Evolutionary conservation across 2,113 vertebrate species (phyloP), one percentile per base, ranked within the genome.

Genomic region (Labrus mixtus): DNA sequence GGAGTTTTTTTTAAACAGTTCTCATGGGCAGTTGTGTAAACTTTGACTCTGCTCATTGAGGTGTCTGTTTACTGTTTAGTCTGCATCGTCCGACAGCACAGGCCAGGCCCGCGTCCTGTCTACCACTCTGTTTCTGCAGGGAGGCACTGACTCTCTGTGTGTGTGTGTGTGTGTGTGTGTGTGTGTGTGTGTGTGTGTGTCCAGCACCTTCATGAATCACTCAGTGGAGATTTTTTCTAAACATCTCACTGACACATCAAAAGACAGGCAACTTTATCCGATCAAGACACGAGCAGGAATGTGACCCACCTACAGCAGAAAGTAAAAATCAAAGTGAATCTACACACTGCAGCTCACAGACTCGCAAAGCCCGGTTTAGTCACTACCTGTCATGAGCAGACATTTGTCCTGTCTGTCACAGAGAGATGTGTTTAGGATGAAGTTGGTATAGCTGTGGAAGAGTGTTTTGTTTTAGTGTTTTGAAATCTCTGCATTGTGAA

Each of bases 51-150:
- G 61, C 67, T 15, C 79, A 45, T 23, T 67, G 75, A 90, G 86
- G 81, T 69, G 77, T 87, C 80, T 90, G 87, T 90, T 90, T 86
- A 85, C 78, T 89, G 88, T 93, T 93, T 90, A 92, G 92, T 91
- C 90, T 93, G 85, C 72, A 17, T 46, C 73, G 13, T 61, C 56
- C 33, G 41, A 84, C 86, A 74, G 73, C 78, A 69, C 87, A 72
- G 68, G 29, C 79, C 84, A 61, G 62, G 79, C 77, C 75, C 25
- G 56, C 3, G 59, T 76, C 55, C 81, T 73, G 74, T 85, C 74
- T 45, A n/a, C 76, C 70, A 13, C 68, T 54, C 45, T 17, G 23
- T 59, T 60, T 68, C 75, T 75, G 80, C 19, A 12, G 82, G 73
- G 68, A 74, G 63, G 43, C 62, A 48, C 6, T 56, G 60, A 55